These are phyloP conservation scores for Anser brachyrhynchus DNA, from an alignment of 2,113 vertebrate species.

Conservation along the genomic window DNA sequence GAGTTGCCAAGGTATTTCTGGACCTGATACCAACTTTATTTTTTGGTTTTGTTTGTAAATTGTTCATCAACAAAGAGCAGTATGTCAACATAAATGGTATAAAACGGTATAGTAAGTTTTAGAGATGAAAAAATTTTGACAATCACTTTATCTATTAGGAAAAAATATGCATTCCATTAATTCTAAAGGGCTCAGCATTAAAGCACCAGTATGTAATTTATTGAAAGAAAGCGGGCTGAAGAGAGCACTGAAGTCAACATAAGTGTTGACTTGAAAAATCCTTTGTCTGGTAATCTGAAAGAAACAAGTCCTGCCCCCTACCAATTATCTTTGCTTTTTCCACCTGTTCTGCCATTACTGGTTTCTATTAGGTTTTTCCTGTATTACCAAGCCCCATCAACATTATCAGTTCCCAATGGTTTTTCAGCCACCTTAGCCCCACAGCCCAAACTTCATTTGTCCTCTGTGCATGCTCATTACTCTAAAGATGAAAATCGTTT, in stretches of 20 bases:
- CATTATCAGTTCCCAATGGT: background rate
- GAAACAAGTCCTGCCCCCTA: background rate
- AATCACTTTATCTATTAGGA: background rate
- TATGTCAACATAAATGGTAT: background rate
- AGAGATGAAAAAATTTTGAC: background rate
- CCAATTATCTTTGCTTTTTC: background rate
- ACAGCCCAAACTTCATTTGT: background rate
- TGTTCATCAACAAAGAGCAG: background rate
- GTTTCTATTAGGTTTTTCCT: background rate
- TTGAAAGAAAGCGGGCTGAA: background rate
- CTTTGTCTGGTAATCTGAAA: background rate
- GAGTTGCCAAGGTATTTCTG: slow-evolving; percentile 38
- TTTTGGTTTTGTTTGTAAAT: background rate
- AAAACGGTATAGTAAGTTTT: background rate
- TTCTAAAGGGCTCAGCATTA: background rate
- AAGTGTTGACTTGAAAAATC: background rate
- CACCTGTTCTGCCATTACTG: background rate
- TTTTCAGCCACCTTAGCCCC: background rate
- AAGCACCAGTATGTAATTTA: background rate
- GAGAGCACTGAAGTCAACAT: background rate
- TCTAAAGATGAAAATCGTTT: background rate
- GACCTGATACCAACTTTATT: background rate
- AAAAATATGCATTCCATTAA: background rate
- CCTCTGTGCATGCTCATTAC: background rate
- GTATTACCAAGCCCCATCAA: background rate